These are phyloP conservation scores for Albula glossodonta DNA, from an alignment of 2,113 vertebrate species.

Conservation along the genomic window DNA sequence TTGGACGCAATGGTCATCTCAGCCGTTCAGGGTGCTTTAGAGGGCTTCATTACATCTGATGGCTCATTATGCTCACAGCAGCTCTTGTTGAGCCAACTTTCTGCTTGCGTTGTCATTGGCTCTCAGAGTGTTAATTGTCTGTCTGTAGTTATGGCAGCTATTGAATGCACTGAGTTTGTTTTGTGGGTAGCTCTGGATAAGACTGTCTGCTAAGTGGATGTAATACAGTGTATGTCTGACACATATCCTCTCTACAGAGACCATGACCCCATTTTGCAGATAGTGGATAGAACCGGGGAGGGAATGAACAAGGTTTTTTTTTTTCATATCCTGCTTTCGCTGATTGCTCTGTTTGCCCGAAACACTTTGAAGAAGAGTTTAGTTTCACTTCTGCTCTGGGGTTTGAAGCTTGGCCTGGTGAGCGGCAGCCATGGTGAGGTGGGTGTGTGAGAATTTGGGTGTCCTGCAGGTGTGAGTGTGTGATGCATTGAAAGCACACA, in stretches of 20 bases:
- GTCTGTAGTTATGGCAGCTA: too few relatives aligned
- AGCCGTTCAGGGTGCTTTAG: too few relatives aligned
- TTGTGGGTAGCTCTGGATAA: too few relatives aligned
- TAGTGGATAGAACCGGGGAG: neutral
- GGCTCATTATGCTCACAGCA: too few relatives aligned
- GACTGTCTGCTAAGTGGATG: too few relatives aligned
- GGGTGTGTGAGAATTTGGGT: neutral
- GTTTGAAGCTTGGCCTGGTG: neutral
- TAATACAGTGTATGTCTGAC: neutral
- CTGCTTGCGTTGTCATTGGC: too few relatives aligned
- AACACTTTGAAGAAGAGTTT: neutral
- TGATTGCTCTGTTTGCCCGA: neutral
- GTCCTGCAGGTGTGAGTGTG: neutral
- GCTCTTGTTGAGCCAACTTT: too few relatives aligned
- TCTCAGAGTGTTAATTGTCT: too few relatives aligned
- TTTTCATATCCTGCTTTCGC: neutral
- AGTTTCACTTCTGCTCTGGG: too few relatives aligned
- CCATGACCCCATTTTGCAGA: constrained; percentile 10
- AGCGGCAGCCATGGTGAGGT: neutral
- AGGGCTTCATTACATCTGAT: too few relatives aligned
- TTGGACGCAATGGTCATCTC: too few relatives aligned
- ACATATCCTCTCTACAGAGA: constrained; percentile 1
- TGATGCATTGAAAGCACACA: neutral
- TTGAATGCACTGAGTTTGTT: too few relatives aligned
- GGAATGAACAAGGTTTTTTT: neutral